These are phyloP conservation scores for Nothura maculosa DNA, from an alignment of 2,797 vertebrate genomes.

Conservation along the genomic window DNA sequence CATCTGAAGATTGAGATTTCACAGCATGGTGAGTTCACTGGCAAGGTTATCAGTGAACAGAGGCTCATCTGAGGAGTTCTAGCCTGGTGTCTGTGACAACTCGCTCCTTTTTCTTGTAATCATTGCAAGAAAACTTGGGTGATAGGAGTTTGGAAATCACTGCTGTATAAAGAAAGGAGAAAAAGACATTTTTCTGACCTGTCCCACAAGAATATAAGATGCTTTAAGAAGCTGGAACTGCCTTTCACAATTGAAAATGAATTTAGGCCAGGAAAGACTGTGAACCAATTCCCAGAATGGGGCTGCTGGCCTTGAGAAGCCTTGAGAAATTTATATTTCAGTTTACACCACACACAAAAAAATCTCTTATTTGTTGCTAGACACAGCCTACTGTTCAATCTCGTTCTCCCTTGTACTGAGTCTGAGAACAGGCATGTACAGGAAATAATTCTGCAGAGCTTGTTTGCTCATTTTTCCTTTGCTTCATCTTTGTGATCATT, in stretches of 20 bases:
- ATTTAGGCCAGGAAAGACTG: neutral
- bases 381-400: neutral
- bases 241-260: neutral
- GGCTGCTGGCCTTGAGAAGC: neutral
- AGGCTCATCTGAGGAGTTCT: neutral
- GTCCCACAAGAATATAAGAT: neutral
- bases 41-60: too few species aligned
- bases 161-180: neutral
- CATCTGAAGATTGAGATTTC: neutral
- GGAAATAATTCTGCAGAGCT: neutral
- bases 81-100: neutral
- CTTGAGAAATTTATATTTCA: neutral
- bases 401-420: neutral
- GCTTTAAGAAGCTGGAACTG: too few species aligned
- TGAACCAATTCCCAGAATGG: neutral
- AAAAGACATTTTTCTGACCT: neutral
- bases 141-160: neutral
- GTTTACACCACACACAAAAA: neutral
- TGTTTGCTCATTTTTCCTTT: neutral
- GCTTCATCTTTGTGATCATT: neutral
- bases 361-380: neutral
- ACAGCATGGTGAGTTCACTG: neutral
- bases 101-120: neutral
- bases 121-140: neutral
- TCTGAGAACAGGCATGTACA: neutral